Conservation (phyloP, 1,140 invertebrate species). For the Ladona fulva region DNA sequence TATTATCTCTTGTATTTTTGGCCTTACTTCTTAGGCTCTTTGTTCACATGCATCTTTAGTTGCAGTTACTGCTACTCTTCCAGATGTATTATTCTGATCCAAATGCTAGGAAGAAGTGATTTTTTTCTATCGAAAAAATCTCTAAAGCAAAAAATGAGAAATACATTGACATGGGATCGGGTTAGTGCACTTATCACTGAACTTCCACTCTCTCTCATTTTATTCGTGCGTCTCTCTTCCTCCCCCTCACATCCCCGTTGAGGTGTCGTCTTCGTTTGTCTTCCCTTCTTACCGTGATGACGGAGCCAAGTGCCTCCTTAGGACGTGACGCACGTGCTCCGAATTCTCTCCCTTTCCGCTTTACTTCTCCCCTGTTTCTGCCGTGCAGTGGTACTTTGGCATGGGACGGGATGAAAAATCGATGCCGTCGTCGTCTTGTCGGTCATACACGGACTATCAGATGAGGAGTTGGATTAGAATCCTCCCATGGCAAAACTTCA, state of each 20-base stretch:
- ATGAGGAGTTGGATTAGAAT: not conserved
- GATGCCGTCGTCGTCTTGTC: not conserved
- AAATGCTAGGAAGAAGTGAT: too few species aligned
- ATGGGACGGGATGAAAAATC: not conserved
- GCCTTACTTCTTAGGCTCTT: too few species aligned
- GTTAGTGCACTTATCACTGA: too few species aligned
- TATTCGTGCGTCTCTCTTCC: not conserved
- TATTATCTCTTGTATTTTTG: too few species aligned
- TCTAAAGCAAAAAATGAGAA: too few species aligned
- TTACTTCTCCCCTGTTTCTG: not conserved
- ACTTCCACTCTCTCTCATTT: not conserved
- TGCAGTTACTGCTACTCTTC: too few species aligned
- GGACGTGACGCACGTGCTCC: not conserved
- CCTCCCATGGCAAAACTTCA: not conserved
- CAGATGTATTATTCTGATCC: too few species aligned
- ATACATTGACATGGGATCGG: too few species aligned
- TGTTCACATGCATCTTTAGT: too few species aligned
- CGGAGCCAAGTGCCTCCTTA: not conserved
- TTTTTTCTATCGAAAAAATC: too few species aligned
- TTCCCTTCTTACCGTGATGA: not conserved
- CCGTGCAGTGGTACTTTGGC: not conserved
- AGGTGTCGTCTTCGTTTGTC: not conserved
- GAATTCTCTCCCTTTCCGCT: not conserved
- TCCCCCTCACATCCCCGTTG: not conserved
- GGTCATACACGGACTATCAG: not conserved